Percentiles rank a stretch among this genome's conserved stretches.
Conservation (phyloP, 2,888 invertebrate genomes). For the Tetragnatha montana region DNA sequence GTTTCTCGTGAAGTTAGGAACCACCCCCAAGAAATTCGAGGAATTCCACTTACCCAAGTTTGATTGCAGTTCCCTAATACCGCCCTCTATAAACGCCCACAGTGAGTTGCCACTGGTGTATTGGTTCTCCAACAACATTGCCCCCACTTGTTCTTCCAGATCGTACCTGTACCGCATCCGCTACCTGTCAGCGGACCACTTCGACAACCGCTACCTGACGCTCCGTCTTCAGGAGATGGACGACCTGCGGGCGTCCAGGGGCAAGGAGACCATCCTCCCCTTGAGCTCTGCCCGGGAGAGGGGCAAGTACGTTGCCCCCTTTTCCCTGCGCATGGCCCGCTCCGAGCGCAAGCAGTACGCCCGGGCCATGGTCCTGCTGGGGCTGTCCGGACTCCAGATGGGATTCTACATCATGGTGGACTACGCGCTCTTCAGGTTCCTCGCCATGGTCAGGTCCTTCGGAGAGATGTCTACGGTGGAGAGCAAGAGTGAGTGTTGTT, state of each 20-base stretch:
- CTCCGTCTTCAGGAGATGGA: constrained; percentile 75
- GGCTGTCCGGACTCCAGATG: constrained; percentile 83
- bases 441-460: constrained; percentile 79
- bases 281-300: constrained; percentile 74
- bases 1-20: too few relatives aligned
- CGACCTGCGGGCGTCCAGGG: constrained; percentile 74
- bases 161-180: constrained; percentile 74
- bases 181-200: constrained; percentile 74
- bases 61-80: too few relatives aligned
- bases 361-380: constrained; percentile 80
- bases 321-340: constrained; percentile 80
- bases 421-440: constrained; percentile 87
- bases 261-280: constrained; percentile 76
- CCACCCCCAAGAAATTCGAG: too few relatives aligned
- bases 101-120: too few relatives aligned
- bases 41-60: too few relatives aligned
- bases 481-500: constrained; percentile 72
- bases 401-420: constrained; percentile 85
- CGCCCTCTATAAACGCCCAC: neutral
- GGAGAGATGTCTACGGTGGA: constrained; percentile 74
- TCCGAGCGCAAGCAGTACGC: constrained; percentile 80
- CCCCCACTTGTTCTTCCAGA: constrained; percentile 71
- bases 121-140: neutral
- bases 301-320: constrained; percentile 76
- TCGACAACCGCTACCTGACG: constrained; percentile 76